Evolutionary conservation across 2,888 invertebrate species (phyloP).

Genomic region (Rotaria socialis): DNA sequence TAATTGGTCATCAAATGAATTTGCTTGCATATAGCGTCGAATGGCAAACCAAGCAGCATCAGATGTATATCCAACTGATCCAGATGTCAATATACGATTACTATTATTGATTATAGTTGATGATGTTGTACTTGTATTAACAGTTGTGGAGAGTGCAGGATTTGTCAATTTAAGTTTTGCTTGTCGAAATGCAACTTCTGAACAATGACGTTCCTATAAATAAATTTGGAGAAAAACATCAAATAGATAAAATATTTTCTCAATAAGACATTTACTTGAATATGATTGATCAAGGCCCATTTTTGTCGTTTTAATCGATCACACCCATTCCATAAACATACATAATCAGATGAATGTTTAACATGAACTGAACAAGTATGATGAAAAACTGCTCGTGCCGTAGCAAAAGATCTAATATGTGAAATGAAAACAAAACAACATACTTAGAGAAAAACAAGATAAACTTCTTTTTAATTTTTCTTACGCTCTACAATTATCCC

Average conservation of each 20-base stretch:
- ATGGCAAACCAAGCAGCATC: conserved; percentile 95
- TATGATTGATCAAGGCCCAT: conserved; percentile 91
- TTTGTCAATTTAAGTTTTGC: neutral
- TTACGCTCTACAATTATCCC: conserved; percentile 73
- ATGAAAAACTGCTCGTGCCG: conserved; percentile 67
- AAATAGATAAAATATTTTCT: neutral
- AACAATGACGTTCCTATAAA: conserved; percentile 47
- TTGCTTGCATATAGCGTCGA: conserved; percentile 76
- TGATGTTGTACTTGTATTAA: neutral
- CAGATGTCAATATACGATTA: conserved; percentile 66
- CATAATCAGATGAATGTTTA: conserved; percentile 60
- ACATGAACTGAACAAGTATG: conserved; percentile 78
- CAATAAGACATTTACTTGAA: conserved; percentile 62
- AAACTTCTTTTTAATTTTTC: neutral
- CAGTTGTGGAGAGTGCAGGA: neutral
- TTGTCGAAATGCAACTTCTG: conserved; percentile 40
- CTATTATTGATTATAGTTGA: neutral
- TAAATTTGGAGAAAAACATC: neutral
- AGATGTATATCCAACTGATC: conserved; percentile 64
- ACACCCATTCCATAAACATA: conserved; percentile 73
- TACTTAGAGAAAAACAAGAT: too few relatives aligned
- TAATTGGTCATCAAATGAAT: conserved; percentile 56
- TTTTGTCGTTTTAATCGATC: conserved; percentile 81
- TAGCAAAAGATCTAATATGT: conserved; percentile 60
- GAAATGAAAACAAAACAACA: too few relatives aligned